Evolutionary conservation across 2,888 invertebrate species (phyloP), one percentile per base, ranked within the genome.

Genomic region (Omphaloscelis lunosa): DNA sequence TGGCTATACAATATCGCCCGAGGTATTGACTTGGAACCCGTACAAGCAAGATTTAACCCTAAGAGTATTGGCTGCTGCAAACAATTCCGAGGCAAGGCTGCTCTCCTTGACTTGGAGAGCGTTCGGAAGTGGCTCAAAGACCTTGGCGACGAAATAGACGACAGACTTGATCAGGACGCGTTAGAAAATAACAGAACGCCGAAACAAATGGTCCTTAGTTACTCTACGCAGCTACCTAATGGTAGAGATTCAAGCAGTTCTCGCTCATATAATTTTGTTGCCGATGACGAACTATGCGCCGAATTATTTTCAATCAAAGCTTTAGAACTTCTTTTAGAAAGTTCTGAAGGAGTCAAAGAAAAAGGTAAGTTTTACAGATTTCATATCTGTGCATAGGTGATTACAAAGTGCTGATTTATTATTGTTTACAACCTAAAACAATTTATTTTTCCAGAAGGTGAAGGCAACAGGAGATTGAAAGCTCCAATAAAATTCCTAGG

Each of bases 1-100:
- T 99, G 99, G 99, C 92, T 99, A 51, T 98, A 98, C 93, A 98
- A 98, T 88, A 98, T 99, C 82, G 98, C 98, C 5, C 97, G 98
- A 82, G 99, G 99, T 3, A 97, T 98, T 74, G 99, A 99, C 91
- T 94, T 97, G 82, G 99, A 99, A 90, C 98, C 98, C 23, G 99
- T 99, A 0, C 98, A 97, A 79, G 97, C 98, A 0, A 97, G 99
- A 84, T 98, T 99, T 82, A 97, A 99, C 75, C 97, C 99, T 0
- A 99, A 99, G 94, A 99, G 99, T 72, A 99, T 99, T 88, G 99
- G 99, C 0, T 99, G 99, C 90, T 98, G 99, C 92, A 99, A 99
- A 95, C 98, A 98, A 91, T 99, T 99, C 93, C 98, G 98, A 4
- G 99, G 99, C 0, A 98, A 97, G 90, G 97, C 97, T 86, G 98